A percentile compares a stretch with the other conserved stretches of the same genome.
phyloP scores from a whole-genome alignment of 2,888 invertebrate species.

The Amphipoea oculea region DNA sequence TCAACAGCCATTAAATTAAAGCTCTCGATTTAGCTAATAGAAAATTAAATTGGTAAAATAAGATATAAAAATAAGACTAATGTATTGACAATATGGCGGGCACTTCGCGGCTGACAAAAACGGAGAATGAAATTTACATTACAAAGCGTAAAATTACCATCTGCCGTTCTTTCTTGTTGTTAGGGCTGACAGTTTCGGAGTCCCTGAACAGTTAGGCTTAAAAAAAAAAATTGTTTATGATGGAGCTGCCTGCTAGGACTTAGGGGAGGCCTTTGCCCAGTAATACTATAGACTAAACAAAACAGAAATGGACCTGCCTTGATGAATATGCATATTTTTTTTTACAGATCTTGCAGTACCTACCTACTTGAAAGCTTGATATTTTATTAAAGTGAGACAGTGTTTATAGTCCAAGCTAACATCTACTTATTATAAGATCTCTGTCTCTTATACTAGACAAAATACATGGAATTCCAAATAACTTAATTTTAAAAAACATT shows the following conservation, averaged over 20 bases:
- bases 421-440: neutral
- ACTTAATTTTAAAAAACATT: neutral
- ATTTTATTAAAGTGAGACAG: neutral
- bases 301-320: neutral
- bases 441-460: neutral
- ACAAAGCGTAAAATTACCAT: constrained; percentile 73
- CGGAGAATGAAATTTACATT: constrained; percentile 69
- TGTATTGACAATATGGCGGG: constrained; percentile 47
- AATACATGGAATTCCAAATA: neutral
- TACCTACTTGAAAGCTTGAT: neutral
- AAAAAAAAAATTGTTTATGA: neutral
- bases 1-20: constrained; percentile 69
- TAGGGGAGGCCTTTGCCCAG: neutral
- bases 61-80: constrained; percentile 22
- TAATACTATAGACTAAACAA: neutral
- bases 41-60: constrained; percentile 41
- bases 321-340: neutral
- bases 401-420: neutral
- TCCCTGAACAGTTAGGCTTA: neutral
- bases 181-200: constrained; percentile 60
- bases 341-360: neutral
- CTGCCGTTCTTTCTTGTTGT: constrained; percentile 56
- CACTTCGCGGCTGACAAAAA: constrained; percentile 62
- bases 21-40: constrained; percentile 43
- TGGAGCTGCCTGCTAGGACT: neutral